A percentile compares a stretch with the other conserved stretches of the same genome.
These are phyloP conservation scores for Chymomyza caudatula DNA, from an alignment of 2,888 invertebrate genomes.

Conservation along the genomic window DNA sequence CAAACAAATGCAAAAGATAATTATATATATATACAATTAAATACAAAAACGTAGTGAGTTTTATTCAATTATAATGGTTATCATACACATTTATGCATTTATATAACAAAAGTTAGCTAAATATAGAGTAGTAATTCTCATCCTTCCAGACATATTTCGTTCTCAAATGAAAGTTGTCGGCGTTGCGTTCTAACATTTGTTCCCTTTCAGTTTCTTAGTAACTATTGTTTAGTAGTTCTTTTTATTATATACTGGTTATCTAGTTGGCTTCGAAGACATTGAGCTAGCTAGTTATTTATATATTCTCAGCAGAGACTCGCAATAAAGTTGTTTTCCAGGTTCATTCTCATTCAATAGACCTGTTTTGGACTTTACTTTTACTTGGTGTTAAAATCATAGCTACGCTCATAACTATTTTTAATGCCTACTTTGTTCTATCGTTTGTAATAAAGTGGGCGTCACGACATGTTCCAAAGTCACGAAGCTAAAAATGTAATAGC, in stretches of 20 bases:
- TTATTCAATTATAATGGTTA: not conserved
- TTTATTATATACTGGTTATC: not conserved
- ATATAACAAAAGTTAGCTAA: not conserved
- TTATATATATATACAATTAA: conserved; percentile 13
- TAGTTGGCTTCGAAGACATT: too few species aligned
- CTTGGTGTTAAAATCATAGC: not conserved
- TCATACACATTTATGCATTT: not conserved
- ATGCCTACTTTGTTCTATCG: too few species aligned
- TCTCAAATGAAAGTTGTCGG: not conserved
- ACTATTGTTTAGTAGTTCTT: not conserved
- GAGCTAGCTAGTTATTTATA: not conserved
- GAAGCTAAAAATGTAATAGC: too few species aligned
- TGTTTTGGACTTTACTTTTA: not conserved
- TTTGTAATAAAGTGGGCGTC: too few species aligned
- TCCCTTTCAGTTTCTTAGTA: not conserved
- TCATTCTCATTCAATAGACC: not conserved
- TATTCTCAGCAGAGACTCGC: not conserved
- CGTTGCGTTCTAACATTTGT: not conserved
- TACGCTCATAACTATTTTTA: not conserved
- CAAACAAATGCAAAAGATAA: conserved; percentile 12
- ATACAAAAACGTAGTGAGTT: not conserved
- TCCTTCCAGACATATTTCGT: not conserved
- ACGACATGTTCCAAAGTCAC: too few species aligned
- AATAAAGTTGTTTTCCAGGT: not conserved
- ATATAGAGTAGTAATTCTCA: not conserved